Evolutionary conservation across 2,797 vertebrate genomes (phyloP).

Genomic region (Phaenicophaeus curvirostris): DNA sequence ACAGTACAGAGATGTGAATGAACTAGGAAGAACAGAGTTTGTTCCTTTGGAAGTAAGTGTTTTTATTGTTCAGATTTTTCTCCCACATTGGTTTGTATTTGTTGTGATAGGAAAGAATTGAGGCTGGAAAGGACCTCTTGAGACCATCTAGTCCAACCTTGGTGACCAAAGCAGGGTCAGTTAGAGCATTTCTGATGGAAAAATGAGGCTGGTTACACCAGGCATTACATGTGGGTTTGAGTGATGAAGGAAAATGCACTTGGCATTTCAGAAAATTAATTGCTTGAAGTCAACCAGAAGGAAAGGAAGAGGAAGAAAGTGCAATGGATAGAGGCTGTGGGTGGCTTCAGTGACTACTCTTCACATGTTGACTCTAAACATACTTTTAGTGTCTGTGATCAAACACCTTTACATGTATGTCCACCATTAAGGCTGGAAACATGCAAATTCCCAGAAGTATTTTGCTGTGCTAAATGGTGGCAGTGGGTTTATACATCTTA

Average conservation of each 20-base stretch:
- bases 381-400: background rate
- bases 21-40: background rate
- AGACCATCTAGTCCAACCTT: background rate
- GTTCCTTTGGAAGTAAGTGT: background rate
- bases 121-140: background rate
- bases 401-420: background rate
- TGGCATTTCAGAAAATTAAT: background rate
- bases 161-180: background rate
- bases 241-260: background rate
- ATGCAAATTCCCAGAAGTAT: background rate
- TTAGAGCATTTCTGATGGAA: background rate
- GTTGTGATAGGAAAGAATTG: background rate
- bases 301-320: background rate
- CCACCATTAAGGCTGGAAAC: background rate
- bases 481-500: background rate
- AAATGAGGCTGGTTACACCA: background rate
- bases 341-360: background rate
- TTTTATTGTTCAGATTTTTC: background rate
- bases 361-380: background rate
- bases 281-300: background rate
- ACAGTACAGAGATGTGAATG: background rate
- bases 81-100: background rate
- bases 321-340: background rate
- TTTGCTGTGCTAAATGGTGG: background rate
- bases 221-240: background rate